Base-by-base conservation (phyloP, 53 echinoderm and acorn worm species). In the Zoroaster sp. region DNA sequence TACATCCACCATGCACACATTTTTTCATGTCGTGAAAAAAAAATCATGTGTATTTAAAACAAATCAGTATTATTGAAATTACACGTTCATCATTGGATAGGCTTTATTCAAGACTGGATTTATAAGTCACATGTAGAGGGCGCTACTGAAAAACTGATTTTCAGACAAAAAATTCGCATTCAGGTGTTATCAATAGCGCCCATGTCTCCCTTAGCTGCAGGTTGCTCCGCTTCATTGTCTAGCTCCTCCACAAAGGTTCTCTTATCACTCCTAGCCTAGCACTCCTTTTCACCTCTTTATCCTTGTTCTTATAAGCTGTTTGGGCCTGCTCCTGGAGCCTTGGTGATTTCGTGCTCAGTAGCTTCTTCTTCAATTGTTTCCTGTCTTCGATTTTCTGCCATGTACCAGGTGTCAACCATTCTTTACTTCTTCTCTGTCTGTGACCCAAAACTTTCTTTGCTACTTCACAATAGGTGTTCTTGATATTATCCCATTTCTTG, bases 251-350 rank as follows among this genome's bases (percentile, higher is more conserved):
- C 51, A 47, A 40, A 74, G 74, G 45, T 18, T 49, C 52, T 72
- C 40, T 87, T 87, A 36, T 87, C 87, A 15, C 49, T 45, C 31
- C 87, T 73, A n/a, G n/a, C n/a, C n/a, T n/a, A 53, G 87, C 74
- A 23, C 53, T 87, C 55, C 34, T 74, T 42, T 87, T 74, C 49
- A 74, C 74, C 20, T 13, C 74, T 32, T 74, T 87, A 33, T 74
- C 74, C 53, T 74, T 41, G 2, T 8, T 14, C 54, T 46, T 87
- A 35, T 87, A 87, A 12, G 73, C 51, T 44, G 18, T 87, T 8
- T 8, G 4, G 55, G 31, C 73, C 20, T 74, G 46, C 37, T 87
- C 87, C 39, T 72, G 69, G 72, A 85, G 86, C 30, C 86, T 38
- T 4, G 86, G 39, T 70, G 71, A 85, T 32, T 81, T 85, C 6